Evolutionary conservation across 2,797 vertebrate genomes (phyloP).

Genomic region (Pelobates cultripes): DNA sequence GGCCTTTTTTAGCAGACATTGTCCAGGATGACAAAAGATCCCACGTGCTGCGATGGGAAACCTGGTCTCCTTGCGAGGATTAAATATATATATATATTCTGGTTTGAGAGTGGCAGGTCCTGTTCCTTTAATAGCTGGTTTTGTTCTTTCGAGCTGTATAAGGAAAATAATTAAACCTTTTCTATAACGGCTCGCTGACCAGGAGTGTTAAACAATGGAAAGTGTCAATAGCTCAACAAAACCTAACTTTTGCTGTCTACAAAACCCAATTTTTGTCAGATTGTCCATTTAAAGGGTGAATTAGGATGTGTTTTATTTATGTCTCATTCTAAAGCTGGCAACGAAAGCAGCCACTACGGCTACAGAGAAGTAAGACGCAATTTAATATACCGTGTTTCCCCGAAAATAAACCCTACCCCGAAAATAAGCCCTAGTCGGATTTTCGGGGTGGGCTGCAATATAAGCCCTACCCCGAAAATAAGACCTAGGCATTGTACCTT

Average conservation of each 20-base stretch:
- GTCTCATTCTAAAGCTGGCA: background rate
- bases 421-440: too few relatives aligned
- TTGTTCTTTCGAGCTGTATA: background rate
- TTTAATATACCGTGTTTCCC: too few relatives aligned
- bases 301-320: background rate
- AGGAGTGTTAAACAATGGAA: background rate
- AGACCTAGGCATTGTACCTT: too few relatives aligned
- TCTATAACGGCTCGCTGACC: background rate
- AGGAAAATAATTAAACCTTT: background rate
- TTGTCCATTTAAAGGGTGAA: background rate
- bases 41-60: background rate
- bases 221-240: background rate
- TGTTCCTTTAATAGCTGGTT: background rate
- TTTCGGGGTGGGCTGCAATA: too few relatives aligned
- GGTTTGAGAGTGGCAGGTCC: background rate
- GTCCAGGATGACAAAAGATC: conserved; percentile 1
- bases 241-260: background rate
- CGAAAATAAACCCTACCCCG: too few relatives aligned
- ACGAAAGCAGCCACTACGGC: background rate
- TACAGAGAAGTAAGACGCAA: background rate
- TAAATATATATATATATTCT: background rate
- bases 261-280: background rate
- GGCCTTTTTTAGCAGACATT: background rate
- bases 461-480: too few relatives aligned
- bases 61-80: background rate